A percentile compares a stretch with the other conserved stretches of the same genome.
Conservation (phyloP, 1,140 invertebrate genomes). For the Neodiprion virginianus region DNA sequence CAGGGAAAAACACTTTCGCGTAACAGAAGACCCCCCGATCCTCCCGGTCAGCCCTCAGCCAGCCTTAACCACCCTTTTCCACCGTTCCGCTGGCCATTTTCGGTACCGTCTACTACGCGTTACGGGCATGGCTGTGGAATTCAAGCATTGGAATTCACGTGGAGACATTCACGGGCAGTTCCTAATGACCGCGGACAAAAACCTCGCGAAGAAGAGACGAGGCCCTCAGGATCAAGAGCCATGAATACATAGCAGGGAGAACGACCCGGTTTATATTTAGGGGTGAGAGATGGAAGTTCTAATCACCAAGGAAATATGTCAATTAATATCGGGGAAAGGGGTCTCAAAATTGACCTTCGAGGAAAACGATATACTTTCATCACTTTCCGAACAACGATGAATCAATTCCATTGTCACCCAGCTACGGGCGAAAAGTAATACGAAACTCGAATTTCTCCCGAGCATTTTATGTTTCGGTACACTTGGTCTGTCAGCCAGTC, state of each 20-base stretch:
- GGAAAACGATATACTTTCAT: background rate
- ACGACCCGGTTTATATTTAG: background rate
- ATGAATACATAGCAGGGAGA: background rate
- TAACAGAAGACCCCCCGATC: too few species aligned
- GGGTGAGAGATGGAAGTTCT: background rate
- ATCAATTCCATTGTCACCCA: too few species aligned
- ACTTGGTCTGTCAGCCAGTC: too few species aligned
- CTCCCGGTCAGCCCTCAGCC: too few species aligned
- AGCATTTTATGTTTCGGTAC: too few species aligned
- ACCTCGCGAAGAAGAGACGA: conserved; percentile 31
- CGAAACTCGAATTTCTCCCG: too few species aligned
- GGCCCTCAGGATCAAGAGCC: background rate
- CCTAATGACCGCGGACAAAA: conserved; percentile 60
- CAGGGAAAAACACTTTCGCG: conserved; percentile 41
- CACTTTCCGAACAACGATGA: background rate
- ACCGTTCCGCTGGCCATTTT: too few species aligned
- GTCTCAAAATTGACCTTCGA: background rate
- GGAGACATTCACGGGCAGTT: conserved; percentile 59
- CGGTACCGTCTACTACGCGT: too few species aligned
- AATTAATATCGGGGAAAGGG: background rate
- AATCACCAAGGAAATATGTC: background rate
- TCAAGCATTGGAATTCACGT: conserved; percentile 61
- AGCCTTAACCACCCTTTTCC: too few species aligned
- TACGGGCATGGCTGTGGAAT: conserved; percentile 15
- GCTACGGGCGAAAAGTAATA: too few species aligned